A percentile compares a stretch with the other conserved stretches of the same genome.
These are phyloP conservation scores for Ptychoptera contaminata DNA, from an alignment of 2,888 invertebrate genomes.

Conservation along the genomic window DNA sequence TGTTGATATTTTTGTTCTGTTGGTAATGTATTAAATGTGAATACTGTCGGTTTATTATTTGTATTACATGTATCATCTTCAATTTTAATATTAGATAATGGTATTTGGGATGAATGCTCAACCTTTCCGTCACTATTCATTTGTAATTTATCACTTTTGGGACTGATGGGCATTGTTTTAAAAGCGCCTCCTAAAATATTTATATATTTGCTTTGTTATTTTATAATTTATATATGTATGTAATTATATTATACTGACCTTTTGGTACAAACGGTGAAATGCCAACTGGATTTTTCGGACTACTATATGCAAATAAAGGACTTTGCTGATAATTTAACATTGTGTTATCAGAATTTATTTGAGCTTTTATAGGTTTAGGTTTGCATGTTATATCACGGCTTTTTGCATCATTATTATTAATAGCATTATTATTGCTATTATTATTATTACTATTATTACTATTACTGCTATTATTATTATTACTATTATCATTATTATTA, in stretches of 20 bases:
- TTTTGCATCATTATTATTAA: slow-evolving; percentile 10
- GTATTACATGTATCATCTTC: slow-evolving; percentile 7
- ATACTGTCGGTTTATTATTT: slow-evolving; percentile 15
- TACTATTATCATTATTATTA: slow-evolving; percentile 6
- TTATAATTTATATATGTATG: neutral
- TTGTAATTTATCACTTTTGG: slow-evolving; percentile 29
- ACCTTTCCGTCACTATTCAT: neutral
- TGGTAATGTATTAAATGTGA: slow-evolving; percentile 27
- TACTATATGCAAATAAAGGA: slow-evolving; percentile 41
- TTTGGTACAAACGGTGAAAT: slow-evolving; percentile 83
- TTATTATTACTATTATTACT: neutral
- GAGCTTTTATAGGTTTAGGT: slow-evolving; percentile 79
- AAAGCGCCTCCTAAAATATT: slow-evolving; percentile 59
- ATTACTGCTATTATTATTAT: slow-evolving; percentile 7
- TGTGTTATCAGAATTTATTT: slow-evolving; percentile 36
- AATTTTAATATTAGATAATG: slow-evolving; percentile 7
- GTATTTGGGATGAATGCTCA: neutral
- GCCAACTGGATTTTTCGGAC: slow-evolving; percentile 65
- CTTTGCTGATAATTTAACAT: slow-evolving; percentile 27
- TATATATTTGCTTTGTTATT: neutral
- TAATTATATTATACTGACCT: slow-evolving; percentile 24
- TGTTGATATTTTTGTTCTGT: slow-evolving; percentile 8
- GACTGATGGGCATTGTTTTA: slow-evolving; percentile 62
- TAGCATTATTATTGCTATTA: slow-evolving; percentile 1
- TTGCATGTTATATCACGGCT: slow-evolving; percentile 59